Evolutionary conservation across 2,888 invertebrate species (phyloP), one percentile per base, ranked within the genome.

Genomic region (Nebria salina): DNA sequence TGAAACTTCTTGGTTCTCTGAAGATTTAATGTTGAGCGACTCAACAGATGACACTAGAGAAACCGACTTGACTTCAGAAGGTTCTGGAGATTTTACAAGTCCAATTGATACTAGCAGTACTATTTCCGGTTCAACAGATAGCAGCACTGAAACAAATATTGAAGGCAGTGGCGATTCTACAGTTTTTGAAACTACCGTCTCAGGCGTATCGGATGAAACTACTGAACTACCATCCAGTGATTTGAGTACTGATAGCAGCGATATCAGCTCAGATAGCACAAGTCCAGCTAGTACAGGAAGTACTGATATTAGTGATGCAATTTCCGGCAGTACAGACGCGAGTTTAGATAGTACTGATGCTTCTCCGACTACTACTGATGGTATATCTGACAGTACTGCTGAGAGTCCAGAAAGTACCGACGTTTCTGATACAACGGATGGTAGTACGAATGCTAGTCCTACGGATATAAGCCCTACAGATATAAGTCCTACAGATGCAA

Each of bases 11-110:
- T 86, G 89, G 1, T 86, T 88, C 13, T 86, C 87, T 9, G 91
- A 91, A 65, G 90, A 91, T 66, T 83, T 91, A 0, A 91, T 91
- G 91, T 83, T 90, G 8, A 90, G 90, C 83, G 91, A 91, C 83
- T 87, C 89, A n/a, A 88, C 90, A 0, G 86, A 84, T 7, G 86
- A 83, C 26, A 84, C 84, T 80, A n/a, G 25, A 25, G 73, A 26
- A 54, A 76, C 80, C 8, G 42, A 25, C 20, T 68, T 70, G 4
- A 79, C 75, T 25, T 80, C 81, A 64, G 74, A 75, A 78, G 83
- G 83, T 68, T 81, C 81, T 15, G 82, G 82, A 64, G 81, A 82
- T n/a, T 72, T 78, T 68, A 81, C 77, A 76, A 83, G 76, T 66
- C 76, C 75, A 65, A 75, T 70, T 11, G 82, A 76, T 13, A 72